Percentiles rank a stretch among this genome's conserved stretches.
phyloP scores from a whole-genome alignment of 2,888 invertebrate genomes.

The Eupeodes latifasciatus region DNA sequence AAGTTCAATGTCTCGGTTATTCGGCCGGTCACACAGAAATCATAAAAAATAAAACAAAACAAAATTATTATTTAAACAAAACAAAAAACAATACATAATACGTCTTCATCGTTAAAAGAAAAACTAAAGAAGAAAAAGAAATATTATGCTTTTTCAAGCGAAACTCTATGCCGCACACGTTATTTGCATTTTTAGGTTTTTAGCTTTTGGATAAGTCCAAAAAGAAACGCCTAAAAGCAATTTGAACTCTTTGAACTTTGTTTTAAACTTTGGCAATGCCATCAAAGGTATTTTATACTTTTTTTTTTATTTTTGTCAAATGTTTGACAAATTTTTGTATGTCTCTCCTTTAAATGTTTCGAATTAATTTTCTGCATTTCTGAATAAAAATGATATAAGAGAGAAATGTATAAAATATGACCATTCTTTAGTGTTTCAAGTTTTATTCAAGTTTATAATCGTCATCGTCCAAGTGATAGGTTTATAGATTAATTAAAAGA shows the following conservation, averaged over 20 bases:
- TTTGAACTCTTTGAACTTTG: constrained; percentile 52
- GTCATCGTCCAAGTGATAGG: too few relatives aligned
- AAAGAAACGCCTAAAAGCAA: constrained; percentile 23
- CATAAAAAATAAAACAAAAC: constrained; percentile 4
- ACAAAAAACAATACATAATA: not conserved
- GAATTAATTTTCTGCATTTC: not conserved
- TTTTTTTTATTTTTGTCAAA: not conserved
- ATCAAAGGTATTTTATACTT: constrained; percentile 25
- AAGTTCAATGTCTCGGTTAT: constrained; percentile 67
- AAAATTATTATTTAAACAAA: constrained; percentile 5
- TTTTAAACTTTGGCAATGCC: constrained; percentile 51
- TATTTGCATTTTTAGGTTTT: constrained; percentile 26
- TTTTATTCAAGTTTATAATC: too few relatives aligned
- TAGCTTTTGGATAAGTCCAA: constrained; percentile 29
- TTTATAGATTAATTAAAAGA: too few relatives aligned
- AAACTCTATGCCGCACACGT: constrained; percentile 70
- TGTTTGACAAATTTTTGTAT: not conserved
- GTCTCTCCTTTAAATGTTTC: not conserved
- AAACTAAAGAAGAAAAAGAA: not conserved
- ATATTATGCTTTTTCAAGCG: constrained; percentile 64
- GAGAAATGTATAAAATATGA: too few relatives aligned
- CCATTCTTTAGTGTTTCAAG: too few relatives aligned
- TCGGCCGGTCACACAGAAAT: constrained; percentile 47
- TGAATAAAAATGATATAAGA: too few relatives aligned
- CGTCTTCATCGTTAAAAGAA: not conserved